phyloP scores from a whole-genome alignment of 1,140 invertebrate species.

The Agrilus planipennis region DNA sequence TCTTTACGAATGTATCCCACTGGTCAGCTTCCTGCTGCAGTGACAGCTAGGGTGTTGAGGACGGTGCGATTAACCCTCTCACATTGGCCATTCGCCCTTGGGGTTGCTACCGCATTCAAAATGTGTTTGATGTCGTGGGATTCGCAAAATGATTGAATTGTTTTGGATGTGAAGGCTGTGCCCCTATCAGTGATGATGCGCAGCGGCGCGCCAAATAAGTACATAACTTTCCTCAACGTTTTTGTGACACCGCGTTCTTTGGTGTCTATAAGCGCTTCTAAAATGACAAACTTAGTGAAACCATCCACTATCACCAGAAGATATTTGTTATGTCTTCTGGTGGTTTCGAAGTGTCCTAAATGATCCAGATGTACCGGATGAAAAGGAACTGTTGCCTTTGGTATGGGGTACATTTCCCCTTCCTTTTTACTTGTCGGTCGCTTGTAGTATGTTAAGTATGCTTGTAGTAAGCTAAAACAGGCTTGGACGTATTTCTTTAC shows the following conservation, averaged over 20 bases:
- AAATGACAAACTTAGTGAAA: slow-evolving; percentile 21
- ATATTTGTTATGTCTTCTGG: slow-evolving; percentile 19
- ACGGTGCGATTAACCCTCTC: not conserved
- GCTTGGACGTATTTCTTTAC: not conserved
- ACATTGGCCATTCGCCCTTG: slow-evolving; percentile 4
- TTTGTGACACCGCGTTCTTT: not conserved
- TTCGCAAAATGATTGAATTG: slow-evolving; percentile 14
- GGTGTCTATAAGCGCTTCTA: slow-evolving; percentile 3
- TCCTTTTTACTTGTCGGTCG: not conserved
- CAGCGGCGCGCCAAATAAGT: not conserved
- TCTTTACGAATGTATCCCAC: not conserved
- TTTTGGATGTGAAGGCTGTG: not conserved
- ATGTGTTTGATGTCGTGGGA: slow-evolving; percentile 2
- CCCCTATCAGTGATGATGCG: slow-evolving; percentile 5
- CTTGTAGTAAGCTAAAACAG: not conserved
- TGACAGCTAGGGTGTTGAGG: not conserved
- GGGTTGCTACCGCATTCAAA: slow-evolving; percentile 2
- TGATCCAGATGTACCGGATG: slow-evolving; percentile 2
- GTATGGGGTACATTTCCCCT: not conserved
- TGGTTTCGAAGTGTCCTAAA: slow-evolving; percentile 8
- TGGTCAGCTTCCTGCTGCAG: too few species aligned
- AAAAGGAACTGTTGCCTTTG: not conserved
- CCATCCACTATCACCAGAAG: slow-evolving; percentile 27
- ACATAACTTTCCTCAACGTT: not conserved
- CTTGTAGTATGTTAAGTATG: too few species aligned